A percentile compares a stretch with the other conserved stretches of the same genome.
These are phyloP conservation scores for Sardinella longiceps DNA, from an alignment of 2,797 vertebrate genomes.

Conservation along the genomic window DNA sequence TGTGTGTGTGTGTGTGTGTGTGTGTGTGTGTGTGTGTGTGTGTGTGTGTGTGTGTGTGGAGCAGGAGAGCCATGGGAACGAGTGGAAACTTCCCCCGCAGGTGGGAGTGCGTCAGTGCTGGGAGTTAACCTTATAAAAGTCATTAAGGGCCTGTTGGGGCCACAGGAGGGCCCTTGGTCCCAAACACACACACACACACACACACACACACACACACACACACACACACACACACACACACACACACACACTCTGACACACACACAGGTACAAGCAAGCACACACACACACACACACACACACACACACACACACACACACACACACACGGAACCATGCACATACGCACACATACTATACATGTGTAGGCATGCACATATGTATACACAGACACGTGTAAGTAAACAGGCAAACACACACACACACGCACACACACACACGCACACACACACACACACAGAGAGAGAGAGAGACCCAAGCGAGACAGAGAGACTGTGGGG, in stretches of 20 bases:
- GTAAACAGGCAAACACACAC: neutral
- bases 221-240: neutral
- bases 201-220: neutral
- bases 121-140: conserved; percentile 47
- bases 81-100: conserved; percentile 11
- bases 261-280: too few relatives aligned
- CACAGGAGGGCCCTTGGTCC: conserved; percentile 10
- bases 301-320: conserved; percentile 2
- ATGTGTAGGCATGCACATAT: neutral
- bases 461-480: neutral
- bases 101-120: conserved; percentile 20
- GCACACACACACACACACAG: neutral
- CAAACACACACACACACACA: neutral
- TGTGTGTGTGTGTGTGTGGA: neutral
- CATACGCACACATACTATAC: neutral
- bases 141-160: conserved; percentile 24
- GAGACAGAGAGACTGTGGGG: conserved; percentile 14
- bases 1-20: conserved; percentile 18
- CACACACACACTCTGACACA: neutral
- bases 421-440: neutral
- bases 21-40: conserved; percentile 34
- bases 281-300: neutral
- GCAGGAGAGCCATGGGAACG: neutral
- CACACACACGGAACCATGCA: neutral
- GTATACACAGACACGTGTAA: neutral